Conservation (phyloP, 2,113 vertebrate genomes). For the Hippocampus zosterae region DNA sequence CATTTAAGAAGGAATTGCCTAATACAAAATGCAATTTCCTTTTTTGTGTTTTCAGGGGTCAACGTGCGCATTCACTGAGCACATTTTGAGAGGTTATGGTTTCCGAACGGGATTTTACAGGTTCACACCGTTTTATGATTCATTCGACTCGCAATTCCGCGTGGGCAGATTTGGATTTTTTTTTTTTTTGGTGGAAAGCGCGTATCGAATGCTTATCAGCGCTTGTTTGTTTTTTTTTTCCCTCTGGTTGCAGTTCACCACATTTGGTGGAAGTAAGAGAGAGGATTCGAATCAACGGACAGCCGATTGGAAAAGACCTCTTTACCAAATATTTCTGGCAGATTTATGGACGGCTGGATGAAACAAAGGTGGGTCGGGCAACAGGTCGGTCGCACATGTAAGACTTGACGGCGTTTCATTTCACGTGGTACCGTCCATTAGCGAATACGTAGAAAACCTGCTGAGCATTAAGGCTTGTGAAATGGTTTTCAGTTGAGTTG, state of each 20-base stretch:
- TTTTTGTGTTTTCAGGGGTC: slow-evolving; percentile 77
- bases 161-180: too few relatives aligned
- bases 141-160: too few relatives aligned
- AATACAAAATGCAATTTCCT: not conserved
- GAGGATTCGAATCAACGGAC: slow-evolving; percentile 89
- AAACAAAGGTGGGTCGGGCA: slow-evolving; percentile 78
- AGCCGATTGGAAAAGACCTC: slow-evolving; percentile 85
- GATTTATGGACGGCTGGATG: slow-evolving; percentile 82
- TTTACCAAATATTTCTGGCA: slow-evolving; percentile 96
- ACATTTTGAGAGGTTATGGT: slow-evolving; percentile 83
- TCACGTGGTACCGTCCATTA: not conserved
- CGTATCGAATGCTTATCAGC: not conserved
- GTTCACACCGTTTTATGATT: slow-evolving; percentile 26
- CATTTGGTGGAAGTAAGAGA: slow-evolving; percentile 94
- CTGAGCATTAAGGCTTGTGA: too few relatives aligned
- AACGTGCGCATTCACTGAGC: slow-evolving; percentile 86
- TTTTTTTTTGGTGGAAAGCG: not conserved
- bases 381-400: not conserved
- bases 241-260: slow-evolving; percentile 78
- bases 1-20: not conserved
- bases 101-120: slow-evolving; percentile 95
- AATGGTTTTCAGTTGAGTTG: slow-evolving; percentile 1
- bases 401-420: not conserved
- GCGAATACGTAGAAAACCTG: too few relatives aligned
- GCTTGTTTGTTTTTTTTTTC: not conserved